A percentile compares a stretch with the other conserved stretches of the same genome.
phyloP scores from a whole-genome alignment of 2,888 invertebrate genomes.

The Zelleria hepariella region DNA sequence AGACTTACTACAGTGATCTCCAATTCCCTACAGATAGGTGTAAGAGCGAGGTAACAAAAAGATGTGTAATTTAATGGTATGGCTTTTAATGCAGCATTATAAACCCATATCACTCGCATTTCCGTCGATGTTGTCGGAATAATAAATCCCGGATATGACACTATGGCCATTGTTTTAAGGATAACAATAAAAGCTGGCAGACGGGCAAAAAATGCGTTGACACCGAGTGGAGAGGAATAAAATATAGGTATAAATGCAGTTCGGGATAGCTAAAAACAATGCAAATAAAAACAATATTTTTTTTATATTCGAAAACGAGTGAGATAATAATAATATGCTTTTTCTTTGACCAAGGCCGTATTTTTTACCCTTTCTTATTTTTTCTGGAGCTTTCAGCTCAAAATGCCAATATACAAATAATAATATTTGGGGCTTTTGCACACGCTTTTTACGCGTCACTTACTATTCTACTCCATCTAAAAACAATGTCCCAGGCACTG shows the following conservation, averaged over 20 bases:
- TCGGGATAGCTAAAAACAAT: conserved; percentile 17
- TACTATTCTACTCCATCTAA: too few species aligned
- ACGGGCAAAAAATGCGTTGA: conserved; percentile 46
- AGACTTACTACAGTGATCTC: neutral
- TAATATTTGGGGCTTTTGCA: too few species aligned
- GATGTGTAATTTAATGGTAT: neutral
- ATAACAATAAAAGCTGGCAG: conserved; percentile 50
- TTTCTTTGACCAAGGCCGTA: too few species aligned
- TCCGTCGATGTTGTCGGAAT: conserved; percentile 69
- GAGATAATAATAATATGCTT: too few species aligned
- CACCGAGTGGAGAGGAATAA: conserved; percentile 52
- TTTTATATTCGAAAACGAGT: neutral
- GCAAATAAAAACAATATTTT: too few species aligned
- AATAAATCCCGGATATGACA: conserved; percentile 66
- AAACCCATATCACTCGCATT: conserved; percentile 62
- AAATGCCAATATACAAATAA: too few species aligned
- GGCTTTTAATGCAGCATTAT: conserved; percentile 64
- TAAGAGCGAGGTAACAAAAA: neutral
- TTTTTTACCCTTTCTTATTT: too few species aligned
- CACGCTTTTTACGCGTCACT: too few species aligned
- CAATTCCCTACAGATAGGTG: neutral
- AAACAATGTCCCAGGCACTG: too few species aligned
- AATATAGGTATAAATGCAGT: conserved; percentile 49
- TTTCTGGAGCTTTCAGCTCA: too few species aligned
- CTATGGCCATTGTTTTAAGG: conserved; percentile 58